These are phyloP conservation scores for Gnathonemus longibarbis DNA, from an alignment of 2,113 vertebrate species.

Conservation along the genomic window DNA sequence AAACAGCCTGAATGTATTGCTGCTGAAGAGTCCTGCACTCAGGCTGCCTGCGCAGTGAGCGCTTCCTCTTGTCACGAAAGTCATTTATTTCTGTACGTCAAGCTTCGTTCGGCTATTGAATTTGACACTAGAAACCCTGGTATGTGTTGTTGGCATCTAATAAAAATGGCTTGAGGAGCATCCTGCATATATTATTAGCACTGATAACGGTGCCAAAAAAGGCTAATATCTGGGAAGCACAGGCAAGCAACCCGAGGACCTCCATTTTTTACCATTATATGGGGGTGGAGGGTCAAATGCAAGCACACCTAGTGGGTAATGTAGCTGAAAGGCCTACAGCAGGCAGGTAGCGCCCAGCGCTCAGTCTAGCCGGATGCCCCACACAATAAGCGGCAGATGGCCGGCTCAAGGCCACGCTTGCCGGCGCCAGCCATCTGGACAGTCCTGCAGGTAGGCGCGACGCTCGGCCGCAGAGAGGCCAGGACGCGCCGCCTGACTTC, in stretches of 20 bases:
- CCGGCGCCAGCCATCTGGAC: constrained; percentile 51
- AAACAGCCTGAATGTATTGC: neutral
- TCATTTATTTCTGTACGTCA: neutral
- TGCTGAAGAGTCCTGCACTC: neutral
- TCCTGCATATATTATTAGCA: neutral
- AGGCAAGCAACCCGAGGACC: neutral
- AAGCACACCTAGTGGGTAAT: neutral
- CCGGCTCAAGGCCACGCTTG: constrained; percentile 37
- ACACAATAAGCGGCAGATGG: constrained; percentile 54
- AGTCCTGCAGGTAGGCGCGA: constrained; percentile 46
- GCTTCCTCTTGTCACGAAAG: constrained; percentile 1
- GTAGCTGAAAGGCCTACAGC: neutral
- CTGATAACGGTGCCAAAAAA: neutral
- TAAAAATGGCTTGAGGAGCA: neutral
- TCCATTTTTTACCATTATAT: neutral
- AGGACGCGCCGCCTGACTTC: constrained; percentile 33
- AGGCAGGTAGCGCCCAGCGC: neutral
- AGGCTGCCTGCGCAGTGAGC: neutral
- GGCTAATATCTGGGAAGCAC: neutral
- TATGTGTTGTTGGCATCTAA: constrained; percentile 1
- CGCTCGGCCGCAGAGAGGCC: constrained; percentile 31
- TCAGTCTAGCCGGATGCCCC: constrained; percentile 22
- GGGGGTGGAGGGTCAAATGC: neutral
- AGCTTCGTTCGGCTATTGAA: constrained; percentile 9
- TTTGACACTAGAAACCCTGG: constrained; percentile 14